Evolutionary conservation across 2,888 invertebrate species (phyloP).

Genomic region (Cryptus viduatorius): DNA sequence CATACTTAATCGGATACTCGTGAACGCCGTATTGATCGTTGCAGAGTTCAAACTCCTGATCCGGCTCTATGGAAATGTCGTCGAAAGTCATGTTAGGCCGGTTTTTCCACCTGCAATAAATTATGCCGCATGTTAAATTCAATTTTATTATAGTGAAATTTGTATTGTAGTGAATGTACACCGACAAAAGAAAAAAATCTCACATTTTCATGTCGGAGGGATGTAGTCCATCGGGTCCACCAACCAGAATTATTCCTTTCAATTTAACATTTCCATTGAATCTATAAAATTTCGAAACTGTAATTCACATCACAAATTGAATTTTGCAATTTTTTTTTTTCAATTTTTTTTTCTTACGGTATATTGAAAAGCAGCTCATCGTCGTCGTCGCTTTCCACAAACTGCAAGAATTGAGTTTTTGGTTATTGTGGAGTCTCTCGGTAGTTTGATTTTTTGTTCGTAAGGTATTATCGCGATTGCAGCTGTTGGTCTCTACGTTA

Average conservation of each 20-base stretch:
- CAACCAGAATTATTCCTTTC: slow-evolving; percentile 96
- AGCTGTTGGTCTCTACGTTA: too few species aligned
- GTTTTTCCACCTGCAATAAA: slow-evolving; percentile 93
- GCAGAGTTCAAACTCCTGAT: slow-evolving; percentile 96
- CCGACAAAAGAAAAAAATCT: slow-evolving; percentile 82
- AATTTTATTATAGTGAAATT: neutral
- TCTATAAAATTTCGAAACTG: slow-evolving; percentile 80
- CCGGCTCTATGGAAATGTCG: slow-evolving; percentile 90
- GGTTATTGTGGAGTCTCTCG: neutral
- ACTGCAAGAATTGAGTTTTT: slow-evolving; percentile 86
- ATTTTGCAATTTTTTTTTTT: slow-evolving; percentile 86
- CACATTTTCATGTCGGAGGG: slow-evolving; percentile 95
- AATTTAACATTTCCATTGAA: slow-evolving; percentile 98
- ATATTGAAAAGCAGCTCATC: slow-evolving; percentile 98
- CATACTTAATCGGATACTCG: slow-evolving; percentile 96
- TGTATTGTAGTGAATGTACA: neutral
- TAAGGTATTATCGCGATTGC: too few species aligned
- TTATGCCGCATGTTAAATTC: neutral
- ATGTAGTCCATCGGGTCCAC: slow-evolving; percentile 94
- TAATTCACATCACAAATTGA: neutral
- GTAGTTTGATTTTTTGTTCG: neutral
- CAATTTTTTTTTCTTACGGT: slow-evolving; percentile 89
- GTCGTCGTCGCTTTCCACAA: slow-evolving; percentile 98
- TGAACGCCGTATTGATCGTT: slow-evolving; percentile 92
- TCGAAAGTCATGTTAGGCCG: slow-evolving; percentile 98